phyloP scores from a whole-genome alignment of 2,113 vertebrate species.

The Agapornis roseicollis region DNA sequence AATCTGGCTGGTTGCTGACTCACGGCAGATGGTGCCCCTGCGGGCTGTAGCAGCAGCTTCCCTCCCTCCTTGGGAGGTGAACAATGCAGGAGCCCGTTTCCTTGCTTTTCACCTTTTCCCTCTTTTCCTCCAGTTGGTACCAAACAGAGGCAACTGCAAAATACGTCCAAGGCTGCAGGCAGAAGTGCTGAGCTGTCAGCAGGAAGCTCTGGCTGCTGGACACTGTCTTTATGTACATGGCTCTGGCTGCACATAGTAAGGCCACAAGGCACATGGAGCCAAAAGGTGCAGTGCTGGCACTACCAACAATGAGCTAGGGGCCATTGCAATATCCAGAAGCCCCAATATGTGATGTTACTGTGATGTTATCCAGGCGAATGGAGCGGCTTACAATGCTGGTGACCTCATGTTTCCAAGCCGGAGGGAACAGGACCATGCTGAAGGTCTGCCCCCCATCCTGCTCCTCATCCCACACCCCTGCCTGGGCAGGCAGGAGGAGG shows the following conservation, averaged over 20 bases:
- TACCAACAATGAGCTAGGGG: accelerated
- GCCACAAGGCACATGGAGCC: neutral
- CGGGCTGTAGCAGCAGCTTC: conserved; percentile 76
- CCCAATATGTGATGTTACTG: neutral
- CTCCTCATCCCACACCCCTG: accelerated
- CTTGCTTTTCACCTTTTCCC: conserved; percentile 54
- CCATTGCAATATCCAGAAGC: neutral
- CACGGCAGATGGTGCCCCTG: conserved; percentile 82
- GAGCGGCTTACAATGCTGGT: accelerated
- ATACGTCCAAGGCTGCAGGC: neutral
- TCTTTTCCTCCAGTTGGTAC: neutral
- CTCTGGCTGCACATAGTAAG: neutral
- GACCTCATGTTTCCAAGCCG: neutral
- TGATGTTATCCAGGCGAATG: accelerated
- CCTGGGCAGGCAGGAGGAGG: neutral
- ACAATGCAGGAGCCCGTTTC: conserved; percentile 41
- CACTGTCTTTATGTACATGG: neutral
- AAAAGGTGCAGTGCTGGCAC: neutral
- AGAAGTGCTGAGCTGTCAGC: neutral
- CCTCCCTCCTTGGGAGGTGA: conserved; percentile 77
- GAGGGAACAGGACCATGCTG: neutral
- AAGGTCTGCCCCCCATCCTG: accelerated
- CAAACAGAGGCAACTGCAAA: neutral
- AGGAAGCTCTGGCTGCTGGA: neutral
- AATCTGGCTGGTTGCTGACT: conserved; percentile 92